Evolutionary conservation across 2,113 vertebrate genomes (phyloP).

Genomic region (Zootoca vivipara): DNA sequence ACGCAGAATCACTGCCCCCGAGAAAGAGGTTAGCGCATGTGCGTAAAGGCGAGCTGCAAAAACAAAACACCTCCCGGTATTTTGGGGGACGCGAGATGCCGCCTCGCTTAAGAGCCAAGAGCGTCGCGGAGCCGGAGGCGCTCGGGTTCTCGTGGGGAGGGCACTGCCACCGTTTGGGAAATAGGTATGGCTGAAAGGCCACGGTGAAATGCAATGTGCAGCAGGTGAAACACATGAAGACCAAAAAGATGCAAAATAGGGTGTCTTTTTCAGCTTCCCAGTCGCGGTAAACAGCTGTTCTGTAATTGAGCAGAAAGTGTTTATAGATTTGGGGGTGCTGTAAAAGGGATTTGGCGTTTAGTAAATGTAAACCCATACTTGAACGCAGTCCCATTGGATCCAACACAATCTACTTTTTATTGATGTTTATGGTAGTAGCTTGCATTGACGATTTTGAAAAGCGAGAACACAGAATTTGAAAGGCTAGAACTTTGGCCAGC

Average conservation of each 20-base stretch:
- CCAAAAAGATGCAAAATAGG: background rate
- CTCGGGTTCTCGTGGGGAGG: too few species aligned
- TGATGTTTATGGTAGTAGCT: background rate
- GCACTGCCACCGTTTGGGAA: too few species aligned
- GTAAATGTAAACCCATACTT: background rate
- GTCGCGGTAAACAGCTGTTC: background rate
- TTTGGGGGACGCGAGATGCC: background rate
- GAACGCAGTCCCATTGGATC: too few species aligned
- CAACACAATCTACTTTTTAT: background rate
- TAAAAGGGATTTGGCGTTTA: background rate
- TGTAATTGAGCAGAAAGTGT: background rate
- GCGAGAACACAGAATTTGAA: background rate
- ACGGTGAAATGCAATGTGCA: too few species aligned
- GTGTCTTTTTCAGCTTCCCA: background rate
- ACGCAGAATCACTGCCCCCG: accelerated
- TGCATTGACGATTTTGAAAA: background rate
- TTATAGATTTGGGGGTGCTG: background rate
- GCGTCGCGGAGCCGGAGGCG: too few species aligned
- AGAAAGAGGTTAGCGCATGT: too few species aligned
- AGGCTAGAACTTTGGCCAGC: background rate
- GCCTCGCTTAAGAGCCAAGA: too few species aligned
- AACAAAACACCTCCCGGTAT: too few species aligned
- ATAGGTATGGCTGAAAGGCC: too few species aligned
- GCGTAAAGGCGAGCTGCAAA: too few species aligned
- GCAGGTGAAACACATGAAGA: background rate